phyloP scores from a whole-genome alignment of 2,797 vertebrate genomes.

The Clarias platycephalus region DNA sequence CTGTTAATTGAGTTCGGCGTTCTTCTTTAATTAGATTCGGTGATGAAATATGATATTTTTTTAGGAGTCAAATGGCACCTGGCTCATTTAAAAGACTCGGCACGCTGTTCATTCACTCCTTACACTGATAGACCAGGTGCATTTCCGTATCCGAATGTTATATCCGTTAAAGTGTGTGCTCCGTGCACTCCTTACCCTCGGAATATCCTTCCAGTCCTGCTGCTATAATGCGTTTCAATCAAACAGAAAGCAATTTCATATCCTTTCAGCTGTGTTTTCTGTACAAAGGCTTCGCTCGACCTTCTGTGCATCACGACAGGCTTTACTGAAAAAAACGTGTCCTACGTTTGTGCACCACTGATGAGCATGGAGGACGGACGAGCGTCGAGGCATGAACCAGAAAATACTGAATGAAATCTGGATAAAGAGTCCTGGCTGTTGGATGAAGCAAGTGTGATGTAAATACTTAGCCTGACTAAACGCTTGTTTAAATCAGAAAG shows the following conservation, averaged over 20 bases:
- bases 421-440: background rate
- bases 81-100: background rate
- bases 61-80: background rate
- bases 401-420: background rate
- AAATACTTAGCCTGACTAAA: background rate
- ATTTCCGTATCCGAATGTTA: background rate
- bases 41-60: background rate
- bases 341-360: background rate
- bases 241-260: conserved; percentile 24
- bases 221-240: conserved; percentile 22
- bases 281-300: background rate
- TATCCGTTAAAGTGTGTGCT: background rate
- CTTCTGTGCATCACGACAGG: conserved; percentile 4
- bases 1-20: background rate
- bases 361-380: background rate
- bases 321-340: background rate
- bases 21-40: background rate
- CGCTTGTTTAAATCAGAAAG: background rate
- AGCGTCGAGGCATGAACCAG: background rate
- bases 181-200: background rate
- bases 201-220: conserved; percentile 16
- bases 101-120: background rate
- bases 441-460: background rate
- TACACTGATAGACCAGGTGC: background rate
- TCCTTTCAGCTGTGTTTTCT: conserved; percentile 19